Percentiles rank a stretch among this genome's conserved stretches.
Conservation (phyloP, 2,797 vertebrate genomes). For the Hydrocynus forskahlii region DNA sequence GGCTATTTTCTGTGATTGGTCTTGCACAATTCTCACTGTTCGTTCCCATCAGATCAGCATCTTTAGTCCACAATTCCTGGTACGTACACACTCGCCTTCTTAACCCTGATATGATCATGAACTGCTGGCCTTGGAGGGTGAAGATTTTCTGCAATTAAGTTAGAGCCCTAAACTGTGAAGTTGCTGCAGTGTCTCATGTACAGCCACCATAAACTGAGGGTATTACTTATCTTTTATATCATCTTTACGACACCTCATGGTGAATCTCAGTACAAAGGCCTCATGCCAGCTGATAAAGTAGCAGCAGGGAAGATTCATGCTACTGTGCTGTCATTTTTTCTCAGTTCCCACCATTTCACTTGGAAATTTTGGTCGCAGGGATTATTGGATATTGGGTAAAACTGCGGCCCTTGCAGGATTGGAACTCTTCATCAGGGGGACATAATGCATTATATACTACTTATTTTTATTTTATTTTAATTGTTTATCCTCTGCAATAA, state of each 20-base stretch:
- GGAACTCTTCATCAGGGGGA: too few relatives aligned
- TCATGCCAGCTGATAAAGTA: not conserved
- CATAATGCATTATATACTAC: too few relatives aligned
- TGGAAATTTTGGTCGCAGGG: too few relatives aligned
- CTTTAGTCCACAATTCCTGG: not conserved
- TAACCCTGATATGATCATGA: constrained; percentile 18
- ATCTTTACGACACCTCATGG: constrained; percentile 2
- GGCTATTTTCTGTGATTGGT: not conserved
- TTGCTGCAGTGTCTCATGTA: not conserved
- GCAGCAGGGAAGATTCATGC: not conserved
- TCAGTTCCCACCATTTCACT: too few relatives aligned
- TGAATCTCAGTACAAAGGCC: constrained; percentile 33
- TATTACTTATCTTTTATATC: constrained; percentile 11
- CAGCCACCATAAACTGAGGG: constrained; percentile 4
- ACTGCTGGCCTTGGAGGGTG: constrained; percentile 8
- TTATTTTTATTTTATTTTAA: too few relatives aligned
- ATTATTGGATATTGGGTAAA: too few relatives aligned
- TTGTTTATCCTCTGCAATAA: too few relatives aligned
- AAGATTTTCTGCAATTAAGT: not conserved
- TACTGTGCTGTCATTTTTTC: too few relatives aligned
- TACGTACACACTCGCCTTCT: not conserved
- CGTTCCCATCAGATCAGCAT: constrained; percentile 6
- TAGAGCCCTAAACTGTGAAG: constrained; percentile 5
- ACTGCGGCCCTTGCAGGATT: too few relatives aligned
- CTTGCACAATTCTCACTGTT: not conserved